Base-by-base conservation (phyloP, 2,113 vertebrate species). In the Odontesthes bonariensis region DNA sequence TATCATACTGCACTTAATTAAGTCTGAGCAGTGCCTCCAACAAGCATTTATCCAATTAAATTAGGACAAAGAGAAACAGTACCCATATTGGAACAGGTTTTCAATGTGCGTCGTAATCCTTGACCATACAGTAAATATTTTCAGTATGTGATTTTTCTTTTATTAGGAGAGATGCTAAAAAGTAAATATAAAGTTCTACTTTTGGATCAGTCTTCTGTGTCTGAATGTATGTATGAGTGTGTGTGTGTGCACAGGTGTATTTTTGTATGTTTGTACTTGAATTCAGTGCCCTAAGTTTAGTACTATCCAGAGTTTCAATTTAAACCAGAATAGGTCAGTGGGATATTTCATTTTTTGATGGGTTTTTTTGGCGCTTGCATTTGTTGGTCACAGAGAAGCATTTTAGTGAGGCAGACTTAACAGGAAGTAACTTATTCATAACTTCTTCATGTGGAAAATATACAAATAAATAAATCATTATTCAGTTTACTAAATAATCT, bases 151-250 rank as follows among this genome's bases (percentile, higher is more conserved):
- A 38, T 56, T 56, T 56, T 69, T 49, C 49, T 59, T 44, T 4
- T 38, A 64, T 54, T 38, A 67, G 49, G 38, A 44, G 33, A 57
- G 35, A 22, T 67, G 63, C 14, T 20, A 19, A 70, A 54, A 70
- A 1, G 19, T 20, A 79, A 40, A 60, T 20, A 32, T 42, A 11
- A 53, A 27, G 53, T 23, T 67, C 3, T 53, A 46, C 32, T 69
- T 65, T 56, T 38, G 65, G 54, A 55, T 63, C 51, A 69, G 17
- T 19, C 17, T 49, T 58, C 22, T 77, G 16, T 70, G 32, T 75
- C 8, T 63, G 52, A 49, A 33, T 65, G 31, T 75, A 31, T 13
- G 33, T 71, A 38, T 32, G 20, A 60, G 33, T 55, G 33, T 44
- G 12, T 40, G 12, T 63, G 49, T 42, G 42, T 54, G 12, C 10